A percentile compares a stretch with the other conserved stretches of the same genome.
Evolutionary conservation across 2,888 invertebrate species (phyloP).

Genomic region (Plebejus argus): DNA sequence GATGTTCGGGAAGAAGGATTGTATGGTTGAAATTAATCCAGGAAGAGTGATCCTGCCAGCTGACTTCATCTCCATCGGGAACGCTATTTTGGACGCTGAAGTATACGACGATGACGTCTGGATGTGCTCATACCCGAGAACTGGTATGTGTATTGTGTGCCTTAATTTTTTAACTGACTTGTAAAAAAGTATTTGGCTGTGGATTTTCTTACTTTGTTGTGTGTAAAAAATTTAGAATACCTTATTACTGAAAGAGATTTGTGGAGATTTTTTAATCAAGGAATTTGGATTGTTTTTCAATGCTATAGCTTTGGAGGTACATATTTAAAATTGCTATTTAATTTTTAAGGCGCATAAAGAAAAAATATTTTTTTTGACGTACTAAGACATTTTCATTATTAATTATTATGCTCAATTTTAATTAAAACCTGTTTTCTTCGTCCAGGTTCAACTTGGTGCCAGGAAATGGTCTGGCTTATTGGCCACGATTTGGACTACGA

Average conservation of each 20-base stretch:
- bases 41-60: slow-evolving; percentile 86
- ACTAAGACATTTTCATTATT: too few species aligned
- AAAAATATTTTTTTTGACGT: too few species aligned
- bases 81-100: slow-evolving; percentile 86
- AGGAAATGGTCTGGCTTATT: slow-evolving; percentile 96
- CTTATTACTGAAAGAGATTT: too few species aligned
- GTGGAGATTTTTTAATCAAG: too few species aligned
- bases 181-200: background rate
- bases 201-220: too few species aligned
- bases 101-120: slow-evolving; percentile 90
- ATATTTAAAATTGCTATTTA: too few species aligned
- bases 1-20: slow-evolving; percentile 85
- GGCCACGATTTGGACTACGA: slow-evolving; percentile 89
- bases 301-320: too few species aligned
- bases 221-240: too few species aligned
- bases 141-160: slow-evolving; percentile 86
- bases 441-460: slow-evolving; percentile 94
- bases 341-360: too few species aligned
- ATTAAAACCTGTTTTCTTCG: slow-evolving; percentile 20
- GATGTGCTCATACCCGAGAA: slow-evolving; percentile 93
- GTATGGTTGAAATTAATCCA: slow-evolving; percentile 87
- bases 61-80: slow-evolving; percentile 84
- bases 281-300: too few species aligned
- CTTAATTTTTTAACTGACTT: background rate
- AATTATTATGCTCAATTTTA: background rate